These are phyloP conservation scores for Virgularia gustaviana DNA, from an alignment of 92 coral and sea anemone species.

Conservation along the genomic window DNA sequence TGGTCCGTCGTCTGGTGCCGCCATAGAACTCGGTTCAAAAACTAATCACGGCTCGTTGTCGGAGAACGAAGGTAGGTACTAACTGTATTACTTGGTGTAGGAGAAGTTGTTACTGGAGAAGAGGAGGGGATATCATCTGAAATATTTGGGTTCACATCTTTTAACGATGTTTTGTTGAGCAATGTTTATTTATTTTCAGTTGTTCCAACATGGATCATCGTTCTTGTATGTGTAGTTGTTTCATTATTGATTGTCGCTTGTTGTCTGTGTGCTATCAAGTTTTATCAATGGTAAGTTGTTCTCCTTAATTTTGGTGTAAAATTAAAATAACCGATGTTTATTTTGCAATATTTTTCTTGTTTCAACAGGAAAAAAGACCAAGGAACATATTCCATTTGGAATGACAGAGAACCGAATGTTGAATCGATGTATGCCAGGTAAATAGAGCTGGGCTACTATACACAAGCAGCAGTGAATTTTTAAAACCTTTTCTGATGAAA, in stretches of 20 bases:
- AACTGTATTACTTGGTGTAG: too few species aligned
- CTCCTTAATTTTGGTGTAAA: neutral
- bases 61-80: too few species aligned
- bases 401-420: conserved; percentile 24
- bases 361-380: conserved; percentile 26
- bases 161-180: too few species aligned
- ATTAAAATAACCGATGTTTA: neutral
- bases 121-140: too few species aligned
- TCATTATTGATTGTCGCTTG: neutral
- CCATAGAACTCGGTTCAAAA: too few species aligned
- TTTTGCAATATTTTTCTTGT: neutral
- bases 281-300: conserved; percentile 18
- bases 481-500: neutral
- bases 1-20: too few species aligned
- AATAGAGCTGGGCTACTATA: neutral
- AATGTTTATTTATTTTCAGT: neutral
- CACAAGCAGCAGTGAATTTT: neutral
- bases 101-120: too few species aligned
- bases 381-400: conserved; percentile 36
- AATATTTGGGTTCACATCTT: too few species aligned
- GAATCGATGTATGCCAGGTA: conserved; percentile 36
- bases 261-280: neutral
- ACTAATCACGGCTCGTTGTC: too few species aligned
- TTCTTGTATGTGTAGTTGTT: conserved; percentile 3
- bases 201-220: conserved; percentile 13